Percentiles rank a stretch among this genome's conserved stretches.
Conservation (phyloP, 2,113 vertebrate species). For the Atherinomorus stipes region DNA sequence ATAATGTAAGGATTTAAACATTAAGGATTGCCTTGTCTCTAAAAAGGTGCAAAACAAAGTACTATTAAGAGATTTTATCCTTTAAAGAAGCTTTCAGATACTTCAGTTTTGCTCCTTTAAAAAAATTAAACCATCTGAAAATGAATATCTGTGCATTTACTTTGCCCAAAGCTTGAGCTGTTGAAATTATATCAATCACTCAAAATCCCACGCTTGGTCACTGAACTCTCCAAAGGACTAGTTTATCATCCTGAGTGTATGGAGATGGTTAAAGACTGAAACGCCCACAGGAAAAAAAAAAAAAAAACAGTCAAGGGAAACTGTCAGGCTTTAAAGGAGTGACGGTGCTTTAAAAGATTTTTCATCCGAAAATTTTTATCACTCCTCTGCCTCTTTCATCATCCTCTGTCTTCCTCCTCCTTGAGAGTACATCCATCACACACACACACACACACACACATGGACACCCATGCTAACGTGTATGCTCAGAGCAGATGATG, state of each 20-base stretch:
- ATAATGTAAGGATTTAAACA: slow-evolving; percentile 47
- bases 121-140: slow-evolving; percentile 9
- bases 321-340: slow-evolving; percentile 52
- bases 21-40: slow-evolving; percentile 15
- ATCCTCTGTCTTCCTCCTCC: slow-evolving; percentile 38
- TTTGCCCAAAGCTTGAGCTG: slow-evolving; percentile 34
- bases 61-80: not conserved
- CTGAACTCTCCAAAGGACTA: slow-evolving; percentile 40
- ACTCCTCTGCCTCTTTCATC: slow-evolving; percentile 51
- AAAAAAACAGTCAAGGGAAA: slow-evolving; percentile 51
- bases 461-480: slow-evolving; percentile 1
- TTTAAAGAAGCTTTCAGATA: not conserved
- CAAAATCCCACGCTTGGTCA: slow-evolving; percentile 43
- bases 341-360: slow-evolving; percentile 55
- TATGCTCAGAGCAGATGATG: slow-evolving; percentile 58
- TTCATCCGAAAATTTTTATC: slow-evolving; percentile 42
- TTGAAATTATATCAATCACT: slow-evolving; percentile 54
- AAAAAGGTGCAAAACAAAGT: slow-evolving; percentile 25
- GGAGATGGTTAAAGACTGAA: slow-evolving; percentile 55
- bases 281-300: slow-evolving; percentile 11
- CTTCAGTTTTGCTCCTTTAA: slow-evolving; percentile 2
- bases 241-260: slow-evolving; percentile 56
- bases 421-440: slow-evolving; percentile 4
- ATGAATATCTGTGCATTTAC: slow-evolving; percentile 23
- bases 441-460: slow-evolving; percentile 10